phyloP scores from a whole-genome alignment of 2,113 vertebrate species.

The Tretioscincus oriximinensis region DNA sequence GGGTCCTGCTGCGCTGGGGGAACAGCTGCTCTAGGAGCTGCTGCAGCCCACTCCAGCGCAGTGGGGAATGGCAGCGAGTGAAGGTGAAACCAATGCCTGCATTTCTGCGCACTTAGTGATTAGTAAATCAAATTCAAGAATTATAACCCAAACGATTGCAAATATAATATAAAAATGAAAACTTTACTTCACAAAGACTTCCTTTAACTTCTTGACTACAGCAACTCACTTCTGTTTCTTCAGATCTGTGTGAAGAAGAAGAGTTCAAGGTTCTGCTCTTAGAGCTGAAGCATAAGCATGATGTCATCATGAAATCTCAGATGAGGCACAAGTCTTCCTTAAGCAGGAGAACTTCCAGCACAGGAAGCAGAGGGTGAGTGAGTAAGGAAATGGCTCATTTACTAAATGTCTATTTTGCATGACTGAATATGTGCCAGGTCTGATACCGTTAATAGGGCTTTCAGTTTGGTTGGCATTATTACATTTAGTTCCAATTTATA shows the following conservation, averaged over 20 bases:
- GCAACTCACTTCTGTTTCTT: not conserved
- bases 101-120: no score
- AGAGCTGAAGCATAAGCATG: conserved; percentile 95
- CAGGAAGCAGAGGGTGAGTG: conserved; percentile 92
- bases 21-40: no score
- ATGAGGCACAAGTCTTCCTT: conserved; percentile 95
- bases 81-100: no score
- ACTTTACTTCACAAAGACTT: not conserved
- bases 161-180: no score
- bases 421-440: fast-evolving
- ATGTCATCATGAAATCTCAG: conserved; percentile 97
- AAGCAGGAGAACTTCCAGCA: conserved; percentile 91
- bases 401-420: not conserved
- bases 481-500: not conserved
- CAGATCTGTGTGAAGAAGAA: conserved; percentile 95
- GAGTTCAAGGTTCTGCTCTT: conserved; percentile 91
- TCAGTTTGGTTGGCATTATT: not conserved
- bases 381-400: not conserved
- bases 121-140: not conserved
- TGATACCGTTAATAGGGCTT: not conserved
- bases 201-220: not conserved
- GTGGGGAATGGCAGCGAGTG: no score
- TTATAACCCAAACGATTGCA: no score
- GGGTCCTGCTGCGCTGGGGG: no score
- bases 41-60: no score